Conservation (phyloP, 2,888 invertebrate species). For the Stramonita haemastoma region DNA sequence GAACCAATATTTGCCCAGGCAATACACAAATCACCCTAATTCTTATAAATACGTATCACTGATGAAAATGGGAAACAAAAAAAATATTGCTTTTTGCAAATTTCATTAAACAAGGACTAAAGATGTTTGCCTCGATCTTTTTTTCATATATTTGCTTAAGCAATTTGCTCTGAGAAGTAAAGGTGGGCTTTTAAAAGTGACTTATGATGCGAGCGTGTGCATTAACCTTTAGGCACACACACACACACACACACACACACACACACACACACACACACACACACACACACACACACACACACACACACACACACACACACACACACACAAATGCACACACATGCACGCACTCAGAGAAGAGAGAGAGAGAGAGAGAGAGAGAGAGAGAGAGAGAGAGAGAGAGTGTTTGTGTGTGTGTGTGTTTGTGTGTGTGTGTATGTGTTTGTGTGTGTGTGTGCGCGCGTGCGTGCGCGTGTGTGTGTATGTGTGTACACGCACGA, state of each 20-base stretch:
- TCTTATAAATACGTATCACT: too few species aligned
- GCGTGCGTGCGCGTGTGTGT: neutral
- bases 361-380: neutral
- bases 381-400: neutral
- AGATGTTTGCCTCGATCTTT: too few species aligned
- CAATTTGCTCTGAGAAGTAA: too few species aligned
- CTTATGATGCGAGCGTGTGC: too few species aligned
- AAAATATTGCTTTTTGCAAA: neutral
- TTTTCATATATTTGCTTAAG: too few species aligned
- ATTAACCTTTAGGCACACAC: neutral
- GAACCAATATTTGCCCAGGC: too few species aligned
- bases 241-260: constrained; percentile 1
- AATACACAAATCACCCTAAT: too few species aligned
- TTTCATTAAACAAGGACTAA: too few species aligned
- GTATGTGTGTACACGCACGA: neutral
- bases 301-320: neutral
- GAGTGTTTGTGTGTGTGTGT: constrained; percentile 27
- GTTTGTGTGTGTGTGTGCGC: constrained; percentile 7
- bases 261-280: neutral
- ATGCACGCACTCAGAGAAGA: too few species aligned
- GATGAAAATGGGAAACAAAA: neutral
- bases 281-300: neutral
- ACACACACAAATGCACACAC: neutral
- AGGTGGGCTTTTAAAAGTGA: too few species aligned
- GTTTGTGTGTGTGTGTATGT: constrained; percentile 17